phyloP scores from a whole-genome alignment of 1,140 invertebrate species.

The Rhagoletis zephyria region DNA sequence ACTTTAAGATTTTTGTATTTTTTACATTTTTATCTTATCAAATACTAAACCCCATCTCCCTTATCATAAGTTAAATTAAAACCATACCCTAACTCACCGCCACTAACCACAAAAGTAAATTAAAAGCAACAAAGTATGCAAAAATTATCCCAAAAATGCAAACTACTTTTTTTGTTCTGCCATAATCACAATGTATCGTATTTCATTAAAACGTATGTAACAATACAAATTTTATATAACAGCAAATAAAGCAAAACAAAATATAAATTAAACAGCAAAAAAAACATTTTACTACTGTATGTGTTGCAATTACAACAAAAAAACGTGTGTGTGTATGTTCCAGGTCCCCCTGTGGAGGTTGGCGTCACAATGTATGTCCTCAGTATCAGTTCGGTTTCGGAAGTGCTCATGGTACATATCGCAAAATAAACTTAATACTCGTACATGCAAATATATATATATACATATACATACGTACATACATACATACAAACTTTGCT shows the following conservation, averaged over 20 bases:
- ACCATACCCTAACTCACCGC: background rate
- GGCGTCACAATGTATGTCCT: conserved; percentile 98
- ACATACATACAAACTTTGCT: background rate
- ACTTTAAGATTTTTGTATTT: background rate
- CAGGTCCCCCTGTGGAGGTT: conserved; percentile 95
- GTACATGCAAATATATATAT: conserved; percentile 20
- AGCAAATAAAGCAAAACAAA: conserved; percentile 26
- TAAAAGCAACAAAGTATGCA: conserved; percentile 7
- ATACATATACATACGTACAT: background rate
- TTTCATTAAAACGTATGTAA: background rate
- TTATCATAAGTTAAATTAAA: background rate
- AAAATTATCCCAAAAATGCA: conserved; percentile 26
- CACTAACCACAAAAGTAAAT: conserved; percentile 4
- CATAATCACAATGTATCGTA: conserved; percentile 27
- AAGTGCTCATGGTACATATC: conserved; percentile 94
- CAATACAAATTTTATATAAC: background rate
- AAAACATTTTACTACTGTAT: conserved; percentile 48
- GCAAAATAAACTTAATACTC: conserved; percentile 37
- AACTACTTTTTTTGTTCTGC: background rate
- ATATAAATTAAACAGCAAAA: conserved; percentile 40
- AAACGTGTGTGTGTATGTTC: conserved; percentile 77
- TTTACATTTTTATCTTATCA: background rate
- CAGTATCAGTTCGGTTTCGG: conserved; percentile 97
- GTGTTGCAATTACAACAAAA: conserved; percentile 57
- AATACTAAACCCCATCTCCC: background rate